Evolutionary conservation across 1,140 invertebrate species (phyloP).

Genomic region (Andrena cerasifolii): DNA sequence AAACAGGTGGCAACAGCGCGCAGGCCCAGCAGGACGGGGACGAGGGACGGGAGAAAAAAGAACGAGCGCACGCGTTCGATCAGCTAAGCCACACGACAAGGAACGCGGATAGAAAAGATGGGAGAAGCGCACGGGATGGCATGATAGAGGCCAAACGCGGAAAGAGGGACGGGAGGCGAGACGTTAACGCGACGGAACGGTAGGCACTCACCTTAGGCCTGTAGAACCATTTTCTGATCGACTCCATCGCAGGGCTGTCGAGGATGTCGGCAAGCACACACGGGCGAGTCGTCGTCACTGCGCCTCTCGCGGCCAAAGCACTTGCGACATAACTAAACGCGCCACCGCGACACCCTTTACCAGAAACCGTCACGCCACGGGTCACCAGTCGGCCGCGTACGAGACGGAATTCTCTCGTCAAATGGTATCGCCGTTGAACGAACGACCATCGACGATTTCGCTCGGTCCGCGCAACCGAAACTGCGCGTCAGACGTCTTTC

Average conservation of each 20-base stretch:
- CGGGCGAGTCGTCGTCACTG: conserved; percentile 60
- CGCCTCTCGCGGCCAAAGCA: conserved; percentile 44
- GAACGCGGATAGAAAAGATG: background rate
- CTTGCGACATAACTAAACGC: conserved; percentile 67
- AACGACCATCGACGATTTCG: conserved; percentile 30
- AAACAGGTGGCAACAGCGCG: conserved; percentile 67
- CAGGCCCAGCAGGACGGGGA: conserved; percentile 23
- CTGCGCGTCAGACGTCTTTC: conserved; percentile 51
- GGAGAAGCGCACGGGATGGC: background rate
- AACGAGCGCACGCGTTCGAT: conserved; percentile 59
- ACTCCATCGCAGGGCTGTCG: conserved; percentile 87
- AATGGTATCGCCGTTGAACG: conserved; percentile 17
- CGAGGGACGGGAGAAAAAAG: conserved; percentile 36
- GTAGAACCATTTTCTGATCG: conserved; percentile 95
- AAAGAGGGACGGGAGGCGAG: background rate
- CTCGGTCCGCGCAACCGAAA: conserved; percentile 39
- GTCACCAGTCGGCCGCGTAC: conserved; percentile 31
- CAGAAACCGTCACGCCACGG: conserved; percentile 35
- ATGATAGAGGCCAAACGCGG: background rate
- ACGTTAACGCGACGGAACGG: background rate
- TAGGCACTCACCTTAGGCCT: conserved; percentile 90
- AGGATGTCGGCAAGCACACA: conserved; percentile 48
- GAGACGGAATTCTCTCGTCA: conserved; percentile 6
- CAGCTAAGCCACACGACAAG: conserved; percentile 8
- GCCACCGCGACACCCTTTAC: conserved; percentile 21